A percentile compares a stretch with the other conserved stretches of the same genome.
phyloP scores from a whole-genome alignment of 2,113 vertebrate genomes.

The Syngnathoides biaculeatus region DNA sequence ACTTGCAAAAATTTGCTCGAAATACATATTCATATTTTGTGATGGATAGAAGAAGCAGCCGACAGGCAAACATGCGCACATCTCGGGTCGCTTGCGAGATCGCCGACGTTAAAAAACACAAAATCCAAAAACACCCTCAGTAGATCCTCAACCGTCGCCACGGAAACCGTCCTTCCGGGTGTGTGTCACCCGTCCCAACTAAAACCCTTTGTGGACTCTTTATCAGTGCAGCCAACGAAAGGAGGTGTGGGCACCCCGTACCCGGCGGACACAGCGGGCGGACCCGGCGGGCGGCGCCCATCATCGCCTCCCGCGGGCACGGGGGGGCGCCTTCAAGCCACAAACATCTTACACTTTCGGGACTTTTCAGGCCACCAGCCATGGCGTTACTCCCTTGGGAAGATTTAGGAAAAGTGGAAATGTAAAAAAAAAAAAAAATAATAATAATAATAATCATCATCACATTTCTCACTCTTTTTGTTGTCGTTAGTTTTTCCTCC shows the following conservation, averaged over 20 bases:
- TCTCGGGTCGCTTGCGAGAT: background rate
- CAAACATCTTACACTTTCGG: constrained; percentile 52
- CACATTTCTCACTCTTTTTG: constrained; percentile 9
- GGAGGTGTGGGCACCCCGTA: background rate
- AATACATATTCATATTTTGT: too few species aligned
- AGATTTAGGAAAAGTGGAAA: constrained; percentile 71
- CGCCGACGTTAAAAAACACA: constrained; percentile 10
- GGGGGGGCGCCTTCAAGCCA: constrained; percentile 68
- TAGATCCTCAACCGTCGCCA: constrained; percentile 31
- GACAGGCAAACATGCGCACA: background rate
- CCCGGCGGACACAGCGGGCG: background rate
- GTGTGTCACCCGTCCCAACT: constrained; percentile 21
- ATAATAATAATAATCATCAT: too few species aligned
- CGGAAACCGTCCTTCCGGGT: constrained; percentile 7
- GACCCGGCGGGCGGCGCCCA: background rate
- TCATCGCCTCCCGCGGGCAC: constrained; percentile 65
- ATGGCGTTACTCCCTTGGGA: constrained; percentile 95
- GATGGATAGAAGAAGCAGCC: background rate
- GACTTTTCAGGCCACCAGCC: constrained; percentile 92
- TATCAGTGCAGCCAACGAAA: constrained; percentile 19
- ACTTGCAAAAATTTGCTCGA: too few species aligned
- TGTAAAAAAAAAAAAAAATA: constrained; percentile 59
- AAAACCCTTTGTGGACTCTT: constrained; percentile 28
- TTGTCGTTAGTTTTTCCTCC: constrained; percentile 52
- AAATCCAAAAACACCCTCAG: constrained; percentile 35